Percentiles rank a stretch among this genome's conserved stretches.
phyloP scores from a whole-genome alignment of 1,140 invertebrate species.

The Hyposmocoma kahamanoa region DNA sequence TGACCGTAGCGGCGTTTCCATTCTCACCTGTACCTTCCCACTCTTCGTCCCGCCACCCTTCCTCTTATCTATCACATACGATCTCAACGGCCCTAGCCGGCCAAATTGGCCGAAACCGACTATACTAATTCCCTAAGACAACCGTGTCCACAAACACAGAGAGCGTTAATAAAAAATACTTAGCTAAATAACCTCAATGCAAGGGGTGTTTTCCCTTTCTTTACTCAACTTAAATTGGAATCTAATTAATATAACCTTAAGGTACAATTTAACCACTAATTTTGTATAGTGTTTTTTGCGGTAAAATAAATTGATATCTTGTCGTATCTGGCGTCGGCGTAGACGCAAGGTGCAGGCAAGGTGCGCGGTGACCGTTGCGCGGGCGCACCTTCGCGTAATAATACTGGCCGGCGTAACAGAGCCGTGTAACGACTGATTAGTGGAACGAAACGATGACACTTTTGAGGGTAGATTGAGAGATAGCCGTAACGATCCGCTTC shows the following conservation, averaged over 20 bases:
- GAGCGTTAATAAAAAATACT: conserved; percentile 27
- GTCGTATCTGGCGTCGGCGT: conserved; percentile 32
- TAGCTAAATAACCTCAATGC: conserved; percentile 3
- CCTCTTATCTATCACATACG: conserved; percentile 40
- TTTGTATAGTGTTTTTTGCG: background rate
- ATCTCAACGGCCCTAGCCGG: conserved; percentile 40
- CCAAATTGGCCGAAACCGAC: conserved; percentile 36
- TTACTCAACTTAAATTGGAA: background rate
- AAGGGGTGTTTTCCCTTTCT: background rate
- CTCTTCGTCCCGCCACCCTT: background rate
- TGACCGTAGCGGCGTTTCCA: conserved; percentile 8
- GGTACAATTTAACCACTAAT: background rate
- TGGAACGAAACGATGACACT: conserved; percentile 14
- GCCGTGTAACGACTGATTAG: conserved; percentile 55
- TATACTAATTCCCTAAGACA: conserved; percentile 44
- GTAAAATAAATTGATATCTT: conserved; percentile 35
- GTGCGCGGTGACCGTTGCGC: conserved; percentile 43
- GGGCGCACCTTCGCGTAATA: conserved; percentile 20
- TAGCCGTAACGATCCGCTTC: background rate
- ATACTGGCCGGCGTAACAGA: conserved; percentile 36
- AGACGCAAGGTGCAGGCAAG: conserved; percentile 52
- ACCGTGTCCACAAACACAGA: conserved; percentile 51
- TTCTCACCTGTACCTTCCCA: conserved; percentile 1
- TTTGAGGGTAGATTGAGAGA: background rate
- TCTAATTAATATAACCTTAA: background rate